Base-by-base conservation (phyloP, 2,797 vertebrate genomes). In the Phalloptychus januarius region DNA sequence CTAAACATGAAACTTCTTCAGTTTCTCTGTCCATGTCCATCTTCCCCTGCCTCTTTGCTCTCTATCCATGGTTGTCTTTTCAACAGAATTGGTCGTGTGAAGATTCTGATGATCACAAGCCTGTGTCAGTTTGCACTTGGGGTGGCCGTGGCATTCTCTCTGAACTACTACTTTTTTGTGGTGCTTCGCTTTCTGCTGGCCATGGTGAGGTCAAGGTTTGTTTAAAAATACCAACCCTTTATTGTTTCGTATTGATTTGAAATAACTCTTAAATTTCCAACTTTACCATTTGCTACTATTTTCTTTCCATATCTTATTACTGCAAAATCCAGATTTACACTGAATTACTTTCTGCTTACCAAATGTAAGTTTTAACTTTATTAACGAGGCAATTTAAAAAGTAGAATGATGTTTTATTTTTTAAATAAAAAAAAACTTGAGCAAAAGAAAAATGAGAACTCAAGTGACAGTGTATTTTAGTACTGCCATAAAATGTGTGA, bases 141-240 rank as follows among this genome's bases (percentile, higher is more conserved):
- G 44, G 84, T 97, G 0, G 77, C 88, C 3, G 96, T 96, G 46
- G 97, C 97, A 0, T 97, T 99, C 86, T 94, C 96, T 0, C 93
- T 94, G 85, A 96, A 97, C 93, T 99, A 97, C 89, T 97, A 96
- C 87, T 89, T 95, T 63, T 99, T 99, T 1, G 80, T 98, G 83
- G 81, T 89, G 15, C 88, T 96, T 16, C 97, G 97, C 67, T 97
- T 99, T 91, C 92, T 99, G 76, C 97, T 98, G 2, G 97, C 97
- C 72, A 96, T 96, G 97, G 98, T 99, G 93, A 97, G 97, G 94
- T 76, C 38, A n/a, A 69, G 33, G 42, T 86, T 40, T 61, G 5
- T 2, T 12, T 3, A 7, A 23, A 28, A 45, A n/a, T 31, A 28
- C 46, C 28, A 63, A 45, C 54, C n/a, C 20, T 46, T 72, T 7